Percentiles rank a stretch among this genome's conserved stretches.
Conservation (phyloP, 2,888 invertebrate species). For the Habroteleia sp. region DNA sequence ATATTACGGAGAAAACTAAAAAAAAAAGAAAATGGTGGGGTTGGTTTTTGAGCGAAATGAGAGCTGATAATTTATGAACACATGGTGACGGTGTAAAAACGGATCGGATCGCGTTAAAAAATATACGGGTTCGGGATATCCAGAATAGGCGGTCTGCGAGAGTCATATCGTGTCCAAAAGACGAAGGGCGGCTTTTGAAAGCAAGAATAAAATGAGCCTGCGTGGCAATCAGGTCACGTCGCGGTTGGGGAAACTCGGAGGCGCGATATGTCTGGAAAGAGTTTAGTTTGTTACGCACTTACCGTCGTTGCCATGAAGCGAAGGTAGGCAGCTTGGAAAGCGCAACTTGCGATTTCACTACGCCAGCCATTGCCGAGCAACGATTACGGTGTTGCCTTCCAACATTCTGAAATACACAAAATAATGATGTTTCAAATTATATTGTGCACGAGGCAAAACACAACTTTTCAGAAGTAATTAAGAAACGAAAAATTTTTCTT, state of each 20-base stretch:
- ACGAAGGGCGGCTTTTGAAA: constrained; percentile 49
- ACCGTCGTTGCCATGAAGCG: constrained; percentile 64
- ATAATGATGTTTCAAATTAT: constrained; percentile 26
- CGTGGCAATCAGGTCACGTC: constrained; percentile 62
- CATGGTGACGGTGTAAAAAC: constrained; percentile 34
- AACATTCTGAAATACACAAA: constrained; percentile 59
- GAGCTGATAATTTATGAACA: constrained; percentile 51
- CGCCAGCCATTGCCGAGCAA: constrained; percentile 60
- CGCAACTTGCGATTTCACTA: constrained; percentile 52
- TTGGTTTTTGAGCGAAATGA: constrained; percentile 50
- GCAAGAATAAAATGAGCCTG: constrained; percentile 55
- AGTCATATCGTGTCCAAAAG: constrained; percentile 69
- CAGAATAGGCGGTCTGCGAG: constrained; percentile 72
- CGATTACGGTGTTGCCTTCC: constrained; percentile 49
- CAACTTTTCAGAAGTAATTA: constrained; percentile 22
- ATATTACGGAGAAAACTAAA: constrained; percentile 2
- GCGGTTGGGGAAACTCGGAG: constrained; percentile 52
- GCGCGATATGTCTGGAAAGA: constrained; percentile 59
- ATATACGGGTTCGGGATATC: constrained; percentile 74
- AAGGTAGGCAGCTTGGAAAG: constrained; percentile 53
- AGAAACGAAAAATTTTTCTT: neutral
- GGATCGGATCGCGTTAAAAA: constrained; percentile 56
- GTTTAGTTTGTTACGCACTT: constrained; percentile 63
- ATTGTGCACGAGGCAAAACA: constrained; percentile 13
- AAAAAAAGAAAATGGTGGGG: neutral